Percentiles rank a stretch among this genome's conserved stretches.
Evolutionary conservation across 2,113 vertebrate species (phyloP).

Genomic region (Synodontis membranacea): DNA sequence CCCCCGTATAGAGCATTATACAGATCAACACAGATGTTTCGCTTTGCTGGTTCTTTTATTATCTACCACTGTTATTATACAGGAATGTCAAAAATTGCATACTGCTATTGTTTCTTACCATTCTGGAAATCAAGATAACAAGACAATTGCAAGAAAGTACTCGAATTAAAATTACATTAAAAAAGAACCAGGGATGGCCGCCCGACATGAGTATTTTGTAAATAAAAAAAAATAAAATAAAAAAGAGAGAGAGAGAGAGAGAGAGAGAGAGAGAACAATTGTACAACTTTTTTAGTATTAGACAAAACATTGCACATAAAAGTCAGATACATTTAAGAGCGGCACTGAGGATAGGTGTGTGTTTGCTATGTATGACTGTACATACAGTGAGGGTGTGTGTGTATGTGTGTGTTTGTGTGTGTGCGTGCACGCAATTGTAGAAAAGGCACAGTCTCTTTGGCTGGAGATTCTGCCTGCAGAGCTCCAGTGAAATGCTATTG

Average conservation of each 20-base stretch:
- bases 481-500: constrained; percentile 67
- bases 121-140: constrained; percentile 13
- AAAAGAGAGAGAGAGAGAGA: too few species aligned
- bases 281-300: constrained; percentile 66
- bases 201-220: constrained; percentile 44
- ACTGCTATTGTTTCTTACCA: constrained; percentile 19
- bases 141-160: constrained; percentile 5
- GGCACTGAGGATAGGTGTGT: constrained; percentile 29
- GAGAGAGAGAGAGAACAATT: too few species aligned
- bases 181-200: background rate
- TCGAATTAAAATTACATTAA: constrained; percentile 2
- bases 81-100: constrained; percentile 13
- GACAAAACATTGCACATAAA: constrained; percentile 70
- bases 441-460: constrained; percentile 65
- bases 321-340: constrained; percentile 49
- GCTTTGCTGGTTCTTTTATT: constrained; percentile 58
- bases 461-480: constrained; percentile 89
- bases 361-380: background rate
- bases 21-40: constrained; percentile 58
- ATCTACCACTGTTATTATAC: constrained; percentile 58
- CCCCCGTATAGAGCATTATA: background rate
- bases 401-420: constrained; percentile 5
- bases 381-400: constrained; percentile 8
- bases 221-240: constrained; percentile 68
- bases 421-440: constrained; percentile 65